Conservation (phyloP, 2,113 vertebrate species). For the Myotis yumanensis region DNA sequence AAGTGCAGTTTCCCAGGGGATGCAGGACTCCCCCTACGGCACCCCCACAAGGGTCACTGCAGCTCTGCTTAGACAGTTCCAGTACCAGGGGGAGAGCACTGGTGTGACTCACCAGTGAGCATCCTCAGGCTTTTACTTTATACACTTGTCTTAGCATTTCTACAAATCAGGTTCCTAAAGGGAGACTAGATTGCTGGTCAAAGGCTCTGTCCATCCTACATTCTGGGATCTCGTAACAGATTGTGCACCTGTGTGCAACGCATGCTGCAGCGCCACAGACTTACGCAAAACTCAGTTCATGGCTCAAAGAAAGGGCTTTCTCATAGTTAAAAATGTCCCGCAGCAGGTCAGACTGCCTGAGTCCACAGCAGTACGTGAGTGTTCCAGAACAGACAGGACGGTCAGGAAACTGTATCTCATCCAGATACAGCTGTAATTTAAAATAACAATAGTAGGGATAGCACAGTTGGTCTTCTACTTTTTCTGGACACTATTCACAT, state of each 20-base stretch:
- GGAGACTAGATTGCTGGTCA: neutral
- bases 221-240: neutral
- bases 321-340: neutral
- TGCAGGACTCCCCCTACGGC: neutral
- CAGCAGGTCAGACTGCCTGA: neutral
- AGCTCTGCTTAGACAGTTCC: neutral
- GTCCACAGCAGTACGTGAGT: no score
- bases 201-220: neutral
- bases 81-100: neutral
- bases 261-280: neutral
- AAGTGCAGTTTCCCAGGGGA: neutral
- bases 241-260: no score
- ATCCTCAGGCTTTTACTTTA: neutral
- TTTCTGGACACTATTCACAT: slow-evolving; percentile 6
- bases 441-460: slow-evolving; percentile 56
- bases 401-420: slow-evolving; percentile 37
- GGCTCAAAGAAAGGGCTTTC: neutral
- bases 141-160: neutral
- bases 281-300: neutral
- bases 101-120: neutral
- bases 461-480: slow-evolving; percentile 65
- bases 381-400: neutral
- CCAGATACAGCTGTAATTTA: slow-evolving; percentile 74
- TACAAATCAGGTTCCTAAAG: neutral
- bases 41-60: neutral